Conservation (phyloP, 2,797 vertebrate genomes). For the Pempheris klunzingeri region DNA sequence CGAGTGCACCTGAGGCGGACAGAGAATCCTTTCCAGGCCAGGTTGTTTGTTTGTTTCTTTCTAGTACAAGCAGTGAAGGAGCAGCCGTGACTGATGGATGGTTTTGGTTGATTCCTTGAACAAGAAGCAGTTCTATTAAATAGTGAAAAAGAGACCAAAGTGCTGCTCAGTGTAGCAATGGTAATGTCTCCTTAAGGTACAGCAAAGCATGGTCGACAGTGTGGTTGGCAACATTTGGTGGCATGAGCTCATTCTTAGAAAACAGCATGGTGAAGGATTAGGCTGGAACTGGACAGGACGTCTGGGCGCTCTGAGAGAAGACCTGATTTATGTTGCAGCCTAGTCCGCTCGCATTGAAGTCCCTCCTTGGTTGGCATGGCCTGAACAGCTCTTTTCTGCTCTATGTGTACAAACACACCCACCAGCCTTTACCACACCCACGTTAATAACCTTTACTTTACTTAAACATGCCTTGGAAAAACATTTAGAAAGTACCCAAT, state of each 20-base stretch:
- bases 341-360: constrained; percentile 43
- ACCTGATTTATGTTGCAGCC: constrained; percentile 43
- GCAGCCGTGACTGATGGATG: constrained; percentile 28
- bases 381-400: constrained; percentile 74
- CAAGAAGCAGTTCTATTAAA: constrained; percentile 35
- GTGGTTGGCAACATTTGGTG: constrained; percentile 59
- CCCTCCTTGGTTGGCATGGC: constrained; percentile 53
- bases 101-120: constrained; percentile 28
- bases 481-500: constrained; percentile 9
- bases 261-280: constrained; percentile 62
- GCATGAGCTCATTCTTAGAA: constrained; percentile 75
- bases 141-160: constrained; percentile 32
- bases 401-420: constrained; percentile 61
- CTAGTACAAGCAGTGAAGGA: constrained; percentile 24
- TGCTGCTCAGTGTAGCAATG: constrained; percentile 26
- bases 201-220: constrained; percentile 29
- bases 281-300: constrained; percentile 54
- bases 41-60: constrained; percentile 30
- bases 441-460: constrained; percentile 54
- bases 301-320: constrained; percentile 51
- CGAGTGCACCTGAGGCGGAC: constrained; percentile 24
- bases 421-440: constrained; percentile 50
- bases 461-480: constrained; percentile 41
- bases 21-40: constrained; percentile 11
- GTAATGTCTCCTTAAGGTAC: constrained; percentile 54